Percentiles rank a stretch among this genome's conserved stretches.
Conservation (phyloP, 2,113 vertebrate species). For the Oophaga pumilio region DNA sequence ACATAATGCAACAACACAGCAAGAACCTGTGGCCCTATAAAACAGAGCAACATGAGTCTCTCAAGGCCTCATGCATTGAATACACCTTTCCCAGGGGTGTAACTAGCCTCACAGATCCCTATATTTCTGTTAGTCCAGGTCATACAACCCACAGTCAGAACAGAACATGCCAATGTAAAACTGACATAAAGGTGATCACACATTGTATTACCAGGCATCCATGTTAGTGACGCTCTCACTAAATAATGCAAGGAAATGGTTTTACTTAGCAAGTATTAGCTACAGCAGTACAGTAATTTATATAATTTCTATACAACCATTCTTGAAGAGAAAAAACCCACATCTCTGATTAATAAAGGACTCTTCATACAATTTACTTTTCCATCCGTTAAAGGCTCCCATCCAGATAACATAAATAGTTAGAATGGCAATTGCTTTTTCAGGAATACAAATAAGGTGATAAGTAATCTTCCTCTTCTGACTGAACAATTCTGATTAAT, state of each 20-base stretch:
- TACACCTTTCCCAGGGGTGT: no score
- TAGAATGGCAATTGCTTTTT: slow-evolving; percentile 55
- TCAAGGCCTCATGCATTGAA: no score
- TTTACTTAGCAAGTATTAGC: neutral
- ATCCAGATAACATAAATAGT: slow-evolving; percentile 52
- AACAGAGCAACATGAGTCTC: no score
- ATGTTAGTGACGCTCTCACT: neutral
- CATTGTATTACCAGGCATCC: neutral
- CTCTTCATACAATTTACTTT: slow-evolving; percentile 37
- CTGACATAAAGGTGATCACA: neutral
- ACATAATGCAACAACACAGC: no score
- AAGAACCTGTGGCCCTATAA: no score
- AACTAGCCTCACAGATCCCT: no score
- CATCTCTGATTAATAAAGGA: slow-evolving; percentile 17
- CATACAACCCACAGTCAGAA: no score
- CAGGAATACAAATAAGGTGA: slow-evolving; percentile 51
- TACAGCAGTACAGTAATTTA: neutral
- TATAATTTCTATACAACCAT: neutral
- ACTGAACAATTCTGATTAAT: slow-evolving; percentile 58
- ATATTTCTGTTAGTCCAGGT: no score
- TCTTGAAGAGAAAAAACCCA: neutral
- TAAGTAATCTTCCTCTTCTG: slow-evolving; percentile 51
- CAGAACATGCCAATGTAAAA: no score
- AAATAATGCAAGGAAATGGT: neutral
- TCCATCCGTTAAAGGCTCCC: slow-evolving; percentile 34